These are phyloP conservation scores for Psittacula echo DNA, from an alignment of 2,797 vertebrate species.

Conservation along the genomic window DNA sequence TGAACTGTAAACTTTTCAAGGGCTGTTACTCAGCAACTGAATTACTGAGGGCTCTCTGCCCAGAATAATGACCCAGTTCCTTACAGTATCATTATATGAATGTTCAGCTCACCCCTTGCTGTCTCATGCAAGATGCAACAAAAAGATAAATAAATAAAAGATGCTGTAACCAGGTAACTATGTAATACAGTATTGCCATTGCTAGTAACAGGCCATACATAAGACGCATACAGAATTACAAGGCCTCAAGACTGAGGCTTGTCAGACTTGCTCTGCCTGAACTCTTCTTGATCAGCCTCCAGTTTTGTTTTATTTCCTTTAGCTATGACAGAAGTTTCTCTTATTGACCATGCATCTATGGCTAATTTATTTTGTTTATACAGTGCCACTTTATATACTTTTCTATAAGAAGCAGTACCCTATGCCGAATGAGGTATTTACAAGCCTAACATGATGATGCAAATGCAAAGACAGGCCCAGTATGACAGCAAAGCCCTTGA, in stretches of 20 bases:
- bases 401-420: not conserved
- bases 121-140: not conserved
- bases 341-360: not conserved
- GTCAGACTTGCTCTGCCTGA: not conserved
- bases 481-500: not conserved
- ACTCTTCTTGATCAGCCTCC: not conserved
- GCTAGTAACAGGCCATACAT: not conserved
- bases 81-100: not conserved
- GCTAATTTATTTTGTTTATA: not conserved
- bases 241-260: not conserved
- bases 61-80: constrained; percentile 8
- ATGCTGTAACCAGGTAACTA: constrained; percentile 6
- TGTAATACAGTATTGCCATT: not conserved
- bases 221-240: not conserved
- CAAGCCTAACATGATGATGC: not conserved
- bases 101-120: not conserved
- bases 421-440: not conserved
- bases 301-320: not conserved
- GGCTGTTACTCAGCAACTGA: not conserved
- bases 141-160: constrained; percentile 5
- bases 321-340: not conserved
- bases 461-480: not conserved
- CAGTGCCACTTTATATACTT: not conserved
- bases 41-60: not conserved
- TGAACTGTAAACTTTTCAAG: not conserved